phyloP scores from a whole-genome alignment of 2,113 vertebrate species.

The Carassius carassius region DNA sequence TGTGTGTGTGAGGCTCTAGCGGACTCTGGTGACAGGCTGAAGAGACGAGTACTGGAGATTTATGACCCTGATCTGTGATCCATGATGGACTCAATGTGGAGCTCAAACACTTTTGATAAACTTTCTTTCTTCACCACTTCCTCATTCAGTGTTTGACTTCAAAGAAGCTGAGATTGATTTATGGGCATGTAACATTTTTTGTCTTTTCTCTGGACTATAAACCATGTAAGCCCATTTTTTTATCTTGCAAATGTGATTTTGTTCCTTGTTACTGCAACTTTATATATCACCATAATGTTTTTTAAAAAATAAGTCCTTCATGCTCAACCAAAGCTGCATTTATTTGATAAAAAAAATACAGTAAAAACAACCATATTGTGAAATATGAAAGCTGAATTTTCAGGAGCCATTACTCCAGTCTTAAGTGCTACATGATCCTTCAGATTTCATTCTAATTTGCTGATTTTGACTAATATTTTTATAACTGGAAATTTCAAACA shows the following conservation, averaged over 20 bases:
- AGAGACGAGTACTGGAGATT: slow-evolving; percentile 51
- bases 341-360: neutral
- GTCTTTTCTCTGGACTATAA: neutral
- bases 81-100: slow-evolving; percentile 49
- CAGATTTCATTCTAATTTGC: too few relatives aligned
- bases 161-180: neutral
- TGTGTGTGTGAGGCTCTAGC: slow-evolving; percentile 2
- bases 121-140: slow-evolving; percentile 10
- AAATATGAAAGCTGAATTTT: neutral
- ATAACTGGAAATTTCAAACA: too few relatives aligned
- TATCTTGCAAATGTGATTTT: neutral
- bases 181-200: neutral
- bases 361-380: neutral
- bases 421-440: too few relatives aligned
- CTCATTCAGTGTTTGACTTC: neutral
- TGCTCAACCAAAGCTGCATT: neutral
- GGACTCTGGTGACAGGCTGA: slow-evolving; percentile 16
- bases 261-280: neutral
- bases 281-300: neutral
- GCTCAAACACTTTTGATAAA: slow-evolving; percentile 43
- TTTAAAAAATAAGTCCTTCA: neutral
- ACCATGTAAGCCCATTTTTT: neutral
- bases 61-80: slow-evolving; percentile 46
- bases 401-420: neutral
- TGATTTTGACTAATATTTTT: too few relatives aligned